phyloP scores from a whole-genome alignment of 2,797 vertebrate genomes.

The Megaceryle alcyon region DNA sequence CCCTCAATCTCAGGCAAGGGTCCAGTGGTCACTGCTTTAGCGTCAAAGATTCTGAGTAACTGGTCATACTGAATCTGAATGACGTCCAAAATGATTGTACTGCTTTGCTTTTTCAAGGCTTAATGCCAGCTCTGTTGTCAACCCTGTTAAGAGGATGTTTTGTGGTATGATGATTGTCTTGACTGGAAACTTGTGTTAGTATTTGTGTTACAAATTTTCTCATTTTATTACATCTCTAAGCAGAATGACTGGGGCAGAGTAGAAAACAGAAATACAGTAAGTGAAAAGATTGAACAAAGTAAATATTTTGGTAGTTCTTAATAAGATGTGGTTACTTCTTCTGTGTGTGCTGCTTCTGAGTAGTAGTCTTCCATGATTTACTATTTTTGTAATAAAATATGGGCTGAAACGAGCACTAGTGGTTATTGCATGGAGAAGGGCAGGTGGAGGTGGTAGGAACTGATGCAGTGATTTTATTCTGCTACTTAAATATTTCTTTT shows the following conservation, averaged over 20 bases:
- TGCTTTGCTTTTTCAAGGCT: not conserved
- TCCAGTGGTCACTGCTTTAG: not conserved
- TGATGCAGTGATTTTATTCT: not conserved
- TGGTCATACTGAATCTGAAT: not conserved
- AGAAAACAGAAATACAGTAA: not conserved
- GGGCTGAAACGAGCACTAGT: accelerated
- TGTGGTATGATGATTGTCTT: not conserved
- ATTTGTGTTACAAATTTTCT: not conserved
- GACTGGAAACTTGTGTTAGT: not conserved
- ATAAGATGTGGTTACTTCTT: not conserved
- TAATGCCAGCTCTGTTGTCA: not conserved
- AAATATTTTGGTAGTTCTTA: not conserved
- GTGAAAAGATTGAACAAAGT: not conserved
- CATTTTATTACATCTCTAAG: not conserved
- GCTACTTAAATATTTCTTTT: not conserved
- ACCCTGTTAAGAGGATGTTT: not conserved
- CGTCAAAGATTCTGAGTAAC: not conserved
- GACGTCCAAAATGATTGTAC: not conserved
- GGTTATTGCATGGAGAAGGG: not conserved
- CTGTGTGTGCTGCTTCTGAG: not conserved
- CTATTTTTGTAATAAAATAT: not conserved
- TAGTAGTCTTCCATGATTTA: not conserved
- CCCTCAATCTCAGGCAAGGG: not conserved
- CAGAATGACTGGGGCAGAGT: not conserved
- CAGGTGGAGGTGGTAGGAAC: not conserved